Conservation (phyloP, 2,113 vertebrate species). For the Petaurus breviceps region DNA sequence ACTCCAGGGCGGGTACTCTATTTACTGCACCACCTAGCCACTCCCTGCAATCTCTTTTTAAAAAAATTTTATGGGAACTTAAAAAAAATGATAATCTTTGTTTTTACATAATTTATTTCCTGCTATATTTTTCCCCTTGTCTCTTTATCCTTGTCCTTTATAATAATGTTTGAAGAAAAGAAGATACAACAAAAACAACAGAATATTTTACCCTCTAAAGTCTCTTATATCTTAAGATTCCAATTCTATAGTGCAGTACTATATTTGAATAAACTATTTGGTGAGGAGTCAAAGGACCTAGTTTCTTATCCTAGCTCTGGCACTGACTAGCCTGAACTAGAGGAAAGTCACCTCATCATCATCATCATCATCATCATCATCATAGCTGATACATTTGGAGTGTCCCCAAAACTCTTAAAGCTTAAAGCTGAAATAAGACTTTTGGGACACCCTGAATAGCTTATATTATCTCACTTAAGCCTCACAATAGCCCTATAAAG, state of each 20-base stretch:
- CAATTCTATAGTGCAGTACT: background rate
- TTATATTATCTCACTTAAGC: background rate
- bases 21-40: no score
- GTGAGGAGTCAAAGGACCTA: background rate
- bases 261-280: background rate
- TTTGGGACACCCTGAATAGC: background rate
- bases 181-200: background rate
- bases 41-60: background rate
- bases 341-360: background rate
- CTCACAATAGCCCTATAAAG: background rate
- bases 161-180: background rate
- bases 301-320: background rate
- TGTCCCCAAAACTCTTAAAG: background rate
- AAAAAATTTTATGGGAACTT: background rate
- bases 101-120: background rate
- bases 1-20: no score
- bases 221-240: background rate
- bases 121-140: background rate
- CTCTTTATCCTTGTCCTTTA: background rate
- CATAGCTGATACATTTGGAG: background rate
- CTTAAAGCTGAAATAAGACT: background rate
- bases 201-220: background rate
- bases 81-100: background rate
- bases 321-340: background rate
- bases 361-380: background rate